Evolutionary conservation across 2,888 invertebrate species (phyloP).

Genomic region (Drosophila seclusa): DNA sequence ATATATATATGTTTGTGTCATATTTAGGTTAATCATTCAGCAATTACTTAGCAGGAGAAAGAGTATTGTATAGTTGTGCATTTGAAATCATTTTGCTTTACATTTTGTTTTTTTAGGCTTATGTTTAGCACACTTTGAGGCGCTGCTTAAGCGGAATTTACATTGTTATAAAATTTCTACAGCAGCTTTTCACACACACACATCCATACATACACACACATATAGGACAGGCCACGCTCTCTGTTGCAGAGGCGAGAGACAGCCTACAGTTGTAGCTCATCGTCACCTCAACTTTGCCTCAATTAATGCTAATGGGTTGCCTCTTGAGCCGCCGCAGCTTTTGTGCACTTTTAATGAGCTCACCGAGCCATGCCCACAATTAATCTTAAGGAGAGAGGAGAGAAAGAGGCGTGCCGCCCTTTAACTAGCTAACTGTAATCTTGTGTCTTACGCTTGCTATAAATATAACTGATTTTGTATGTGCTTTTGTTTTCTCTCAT

Average conservation of each 20-base stretch:
- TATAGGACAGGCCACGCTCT: neutral
- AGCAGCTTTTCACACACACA: constrained; percentile 13
- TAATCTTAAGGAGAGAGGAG: constrained; percentile 5
- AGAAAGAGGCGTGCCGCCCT: constrained; percentile 16
- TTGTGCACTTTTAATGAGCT: constrained; percentile 53
- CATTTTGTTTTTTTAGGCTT: constrained; percentile 14
- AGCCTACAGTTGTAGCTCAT: constrained; percentile 33
- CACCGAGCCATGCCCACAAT: constrained; percentile 29
- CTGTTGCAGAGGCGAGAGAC: neutral
- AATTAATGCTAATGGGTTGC: constrained; percentile 67
- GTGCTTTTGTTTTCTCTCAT: constrained; percentile 43
- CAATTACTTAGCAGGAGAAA: neutral
- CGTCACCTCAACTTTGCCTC: constrained; percentile 55
- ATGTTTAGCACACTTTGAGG: constrained; percentile 28
- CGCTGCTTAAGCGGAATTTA: constrained; percentile 37
- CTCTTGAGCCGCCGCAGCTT: constrained; percentile 48
- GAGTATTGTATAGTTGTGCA: neutral
- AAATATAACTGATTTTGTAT: constrained; percentile 67
- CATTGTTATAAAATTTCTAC: constrained; percentile 20
- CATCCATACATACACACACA: neutral
- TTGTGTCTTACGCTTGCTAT: constrained; percentile 37
- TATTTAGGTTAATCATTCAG: neutral
- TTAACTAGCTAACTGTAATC: constrained; percentile 22
- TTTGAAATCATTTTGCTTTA: neutral
- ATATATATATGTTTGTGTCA: neutral